Evolutionary conservation across 2,888 invertebrate genomes (phyloP), one percentile per base, ranked within the genome.

Genomic region (Coremacera marginata): DNA sequence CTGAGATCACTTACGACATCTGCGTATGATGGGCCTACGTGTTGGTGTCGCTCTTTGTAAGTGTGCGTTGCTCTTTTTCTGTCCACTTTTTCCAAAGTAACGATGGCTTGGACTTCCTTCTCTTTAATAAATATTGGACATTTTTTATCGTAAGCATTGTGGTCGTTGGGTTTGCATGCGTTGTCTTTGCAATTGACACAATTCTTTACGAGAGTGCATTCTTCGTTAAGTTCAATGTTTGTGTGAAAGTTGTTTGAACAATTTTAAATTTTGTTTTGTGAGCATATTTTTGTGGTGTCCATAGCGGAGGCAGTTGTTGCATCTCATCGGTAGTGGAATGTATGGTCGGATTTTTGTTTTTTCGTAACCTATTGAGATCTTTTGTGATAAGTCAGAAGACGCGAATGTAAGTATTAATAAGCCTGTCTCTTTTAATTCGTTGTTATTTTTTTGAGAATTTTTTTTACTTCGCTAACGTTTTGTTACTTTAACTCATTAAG

Each of bases 221-320:
- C 11, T 65, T n/a, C n/a, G n/a, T n/a, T n/a, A n/a, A n/a, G n/a
- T n/a, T n/a, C n/a, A n/a, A n/a, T n/a, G n/a, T n/a, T 7, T 34
- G 34, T 7, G 34, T 65, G 65, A 8, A n/a, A 34, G 7, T 65
- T n/a, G 14, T 65, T 34, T 9, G 52, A 51, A n/a, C 52, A 27
- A 14, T 52, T 52, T 11, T n/a, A 70, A 22, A 55, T 52, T 70
- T 70, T 70, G 25, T 27, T 52, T 3, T 55, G 51, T 9, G 51
- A 31, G 52, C 70, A 70, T 16, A 70, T 14, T 25, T 52, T 70
- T 9, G 25, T 25, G n/a, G 16, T 52, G 70, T 4, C 70, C 51
- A 22, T 37, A 52, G 2, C 70, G 70, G 3, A 14, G 55, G 25
- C 70, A 70, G 3, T n/a, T n/a, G n/a, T n/a, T n/a, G n/a, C n/a